Conservation (phyloP, 2,797 vertebrate species). For the Naso thynnoides region DNA sequence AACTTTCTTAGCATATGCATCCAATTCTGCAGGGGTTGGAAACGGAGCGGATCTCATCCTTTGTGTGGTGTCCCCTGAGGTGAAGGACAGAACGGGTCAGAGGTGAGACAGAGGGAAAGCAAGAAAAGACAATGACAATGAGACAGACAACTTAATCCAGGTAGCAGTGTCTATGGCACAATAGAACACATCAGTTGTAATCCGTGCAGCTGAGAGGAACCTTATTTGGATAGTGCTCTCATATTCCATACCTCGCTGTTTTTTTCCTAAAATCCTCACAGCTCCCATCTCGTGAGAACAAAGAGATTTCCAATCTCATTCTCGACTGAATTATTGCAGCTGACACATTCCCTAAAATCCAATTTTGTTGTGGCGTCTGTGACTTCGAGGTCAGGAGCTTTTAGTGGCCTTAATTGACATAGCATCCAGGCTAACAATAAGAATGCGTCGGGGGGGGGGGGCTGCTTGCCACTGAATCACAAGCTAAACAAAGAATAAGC, state of each 20-base stretch:
- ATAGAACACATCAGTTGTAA: conserved; percentile 63
- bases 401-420: conserved; percentile 63
- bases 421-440: conserved; percentile 63
- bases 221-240: conserved; percentile 50
- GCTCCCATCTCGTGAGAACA: conserved; percentile 33
- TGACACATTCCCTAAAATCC: conserved; percentile 56
- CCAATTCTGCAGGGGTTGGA: conserved; percentile 99
- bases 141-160: conserved; percentile 52
- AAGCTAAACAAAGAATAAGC: conserved; percentile 66
- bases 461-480: conserved; percentile 56
- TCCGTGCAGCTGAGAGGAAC: conserved; percentile 60
- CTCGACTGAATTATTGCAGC: conserved; percentile 40
- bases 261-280: conserved; percentile 35
- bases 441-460: conserved; percentile 34
- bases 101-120: conserved; percentile 43
- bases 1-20: conserved; percentile 99
- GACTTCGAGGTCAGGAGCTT: conserved; percentile 69
- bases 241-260: conserved; percentile 44
- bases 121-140: conserved; percentile 38
- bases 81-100: conserved; percentile 48
- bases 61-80: conserved; percentile 99
- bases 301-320: conserved; percentile 43
- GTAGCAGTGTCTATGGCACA: conserved; percentile 48
- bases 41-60: conserved; percentile 99
- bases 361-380: conserved; percentile 54